Conservation (phyloP, 2,888 invertebrate species). For the Leptarthrus brevirostris region DNA sequence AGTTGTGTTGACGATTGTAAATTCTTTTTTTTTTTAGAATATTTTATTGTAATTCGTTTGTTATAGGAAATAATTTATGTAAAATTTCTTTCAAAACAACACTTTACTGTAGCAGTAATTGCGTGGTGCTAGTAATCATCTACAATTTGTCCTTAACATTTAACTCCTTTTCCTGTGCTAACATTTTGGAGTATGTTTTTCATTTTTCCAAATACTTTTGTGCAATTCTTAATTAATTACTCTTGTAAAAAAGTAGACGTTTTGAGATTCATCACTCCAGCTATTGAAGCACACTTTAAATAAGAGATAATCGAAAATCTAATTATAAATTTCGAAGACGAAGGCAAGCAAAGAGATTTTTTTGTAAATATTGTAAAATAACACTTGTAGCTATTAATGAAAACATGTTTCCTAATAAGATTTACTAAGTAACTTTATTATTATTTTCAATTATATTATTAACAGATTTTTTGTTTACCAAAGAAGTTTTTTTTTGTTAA, state of each 20-base stretch:
- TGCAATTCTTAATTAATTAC: conserved; percentile 25
- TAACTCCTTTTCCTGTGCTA: background rate
- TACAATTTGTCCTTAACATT: conserved; percentile 23
- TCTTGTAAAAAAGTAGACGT: conserved; percentile 27
- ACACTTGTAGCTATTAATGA: conserved; percentile 26
- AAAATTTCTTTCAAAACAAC: conserved; percentile 1
- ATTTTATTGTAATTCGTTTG: conserved; percentile 3
- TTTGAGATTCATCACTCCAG: conserved; percentile 46
- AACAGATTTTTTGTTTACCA: background rate
- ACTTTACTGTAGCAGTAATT: conserved; percentile 19
- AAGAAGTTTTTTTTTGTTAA: conserved; percentile 24
- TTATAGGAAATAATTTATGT: conserved; percentile 14
- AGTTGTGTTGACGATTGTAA: conserved; percentile 13
- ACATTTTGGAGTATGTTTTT: conserved; percentile 1
- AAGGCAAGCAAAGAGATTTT: conserved; percentile 8
- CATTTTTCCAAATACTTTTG: conserved; percentile 21
- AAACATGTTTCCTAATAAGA: conserved; percentile 7
- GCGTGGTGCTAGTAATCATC: conserved; percentile 36
- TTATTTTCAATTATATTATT: conserved; percentile 6
- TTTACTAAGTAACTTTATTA: conserved; percentile 4
- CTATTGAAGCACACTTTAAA: conserved; percentile 17
- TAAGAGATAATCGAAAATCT: conserved; percentile 1
- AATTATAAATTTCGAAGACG: conserved; percentile 12
- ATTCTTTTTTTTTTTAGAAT: background rate
- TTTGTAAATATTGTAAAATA: conserved; percentile 41